phyloP scores from a whole-genome alignment of 2,797 vertebrate species.

The Thamnophis elegans region DNA sequence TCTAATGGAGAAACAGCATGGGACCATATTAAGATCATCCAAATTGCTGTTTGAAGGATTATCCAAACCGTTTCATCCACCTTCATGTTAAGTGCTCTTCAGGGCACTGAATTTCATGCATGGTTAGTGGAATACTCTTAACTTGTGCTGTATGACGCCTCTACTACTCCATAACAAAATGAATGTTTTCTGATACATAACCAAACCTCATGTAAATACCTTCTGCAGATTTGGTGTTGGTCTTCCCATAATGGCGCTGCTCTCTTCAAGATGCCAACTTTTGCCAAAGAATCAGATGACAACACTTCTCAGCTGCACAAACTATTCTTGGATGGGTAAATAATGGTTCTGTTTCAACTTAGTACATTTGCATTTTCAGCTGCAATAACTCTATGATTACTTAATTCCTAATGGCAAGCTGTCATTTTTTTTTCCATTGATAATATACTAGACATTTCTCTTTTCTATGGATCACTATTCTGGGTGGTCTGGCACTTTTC shows the following conservation, averaged over 20 bases:
- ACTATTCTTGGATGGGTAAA: conserved; percentile 80
- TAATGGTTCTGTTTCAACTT: conserved; percentile 60
- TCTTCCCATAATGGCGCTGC: conserved; percentile 83
- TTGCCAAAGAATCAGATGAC: conserved; percentile 81
- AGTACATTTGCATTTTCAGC: not conserved
- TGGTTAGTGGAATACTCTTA: not conserved
- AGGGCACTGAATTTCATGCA: not conserved
- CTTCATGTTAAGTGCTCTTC: not conserved
- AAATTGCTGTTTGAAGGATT: not conserved
- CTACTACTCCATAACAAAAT: not conserved
- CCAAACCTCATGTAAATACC: conserved; percentile 26
- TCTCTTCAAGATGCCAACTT: conserved; percentile 81
- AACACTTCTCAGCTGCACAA: conserved; percentile 70
- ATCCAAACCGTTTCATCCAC: not conserved
- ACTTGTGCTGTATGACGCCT: not conserved
- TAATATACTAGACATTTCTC: not conserved
- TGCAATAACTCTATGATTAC: not conserved
- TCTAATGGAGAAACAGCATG: not conserved
- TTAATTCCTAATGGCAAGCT: not conserved
- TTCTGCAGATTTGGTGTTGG: conserved; percentile 88
- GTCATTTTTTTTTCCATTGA: not conserved
- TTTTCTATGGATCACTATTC: not conserved
- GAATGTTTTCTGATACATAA: not conserved
- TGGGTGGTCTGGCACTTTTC: not conserved
- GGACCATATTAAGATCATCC: not conserved